A percentile compares a stretch with the other conserved stretches of the same genome.
Conservation (phyloP, 2,797 vertebrate genomes). For the Lithobates pipiens region DNA sequence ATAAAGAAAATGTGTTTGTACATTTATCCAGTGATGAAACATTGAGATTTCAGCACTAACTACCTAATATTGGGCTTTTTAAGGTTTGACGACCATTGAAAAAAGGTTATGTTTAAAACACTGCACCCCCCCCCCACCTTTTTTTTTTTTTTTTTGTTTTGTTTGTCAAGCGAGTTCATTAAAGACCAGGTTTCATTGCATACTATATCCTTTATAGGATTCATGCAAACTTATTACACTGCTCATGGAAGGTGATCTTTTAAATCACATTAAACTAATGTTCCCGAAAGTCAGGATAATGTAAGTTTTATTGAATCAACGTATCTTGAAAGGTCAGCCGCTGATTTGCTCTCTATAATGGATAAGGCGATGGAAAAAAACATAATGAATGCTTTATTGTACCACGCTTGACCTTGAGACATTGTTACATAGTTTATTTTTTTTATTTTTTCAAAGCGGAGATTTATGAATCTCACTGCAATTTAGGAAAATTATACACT, state of each 20-base stretch:
- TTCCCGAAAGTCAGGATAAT: slow-evolving; percentile 90
- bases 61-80: too few species aligned
- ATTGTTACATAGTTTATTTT: slow-evolving; percentile 54
- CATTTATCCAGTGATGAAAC: background rate
- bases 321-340: slow-evolving; percentile 78
- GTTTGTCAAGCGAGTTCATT: slow-evolving; percentile 78
- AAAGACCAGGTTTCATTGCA: slow-evolving; percentile 92
- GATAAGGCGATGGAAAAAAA: slow-evolving; percentile 74
- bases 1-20: background rate
- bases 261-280: slow-evolving; percentile 89
- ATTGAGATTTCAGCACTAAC: background rate
- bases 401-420: slow-evolving; percentile 74
- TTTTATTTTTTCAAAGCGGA: slow-evolving; percentile 54
- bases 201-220: slow-evolving; percentile 92
- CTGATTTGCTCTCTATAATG: slow-evolving; percentile 78
- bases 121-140: background rate
- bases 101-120: slow-evolving; percentile 15
- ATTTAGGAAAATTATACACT: slow-evolving; percentile 63
- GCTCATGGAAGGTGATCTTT: slow-evolving; percentile 88
- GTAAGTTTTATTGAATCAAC: slow-evolving; percentile 82
- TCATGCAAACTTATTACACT: slow-evolving; percentile 92
- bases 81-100: background rate
- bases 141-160: slow-evolving; percentile 22
- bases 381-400: slow-evolving; percentile 74
- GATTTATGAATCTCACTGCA: slow-evolving; percentile 68